Evolutionary conservation across 2,888 invertebrate species (phyloP).

Genomic region (Papilio gigon): DNA sequence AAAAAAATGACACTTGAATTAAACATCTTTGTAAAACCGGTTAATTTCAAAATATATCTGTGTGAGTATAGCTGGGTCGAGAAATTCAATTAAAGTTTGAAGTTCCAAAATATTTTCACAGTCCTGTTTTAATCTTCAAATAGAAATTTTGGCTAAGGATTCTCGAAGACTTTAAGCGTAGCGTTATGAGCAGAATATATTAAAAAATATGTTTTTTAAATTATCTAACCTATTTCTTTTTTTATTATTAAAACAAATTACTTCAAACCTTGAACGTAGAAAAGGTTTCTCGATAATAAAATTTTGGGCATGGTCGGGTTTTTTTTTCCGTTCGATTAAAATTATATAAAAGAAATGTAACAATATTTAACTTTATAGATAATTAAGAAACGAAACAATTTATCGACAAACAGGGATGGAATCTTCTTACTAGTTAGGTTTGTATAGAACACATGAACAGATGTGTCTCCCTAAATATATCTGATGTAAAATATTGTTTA

Average conservation of each 20-base stretch:
- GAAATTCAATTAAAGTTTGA: constrained; percentile 13
- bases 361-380: too few relatives aligned
- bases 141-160: constrained; percentile 13
- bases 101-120: constrained; percentile 20
- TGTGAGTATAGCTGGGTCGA: background rate
- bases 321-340: too few relatives aligned
- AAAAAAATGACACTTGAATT: background rate
- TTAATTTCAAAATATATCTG: background rate
- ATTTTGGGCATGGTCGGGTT: too few relatives aligned
- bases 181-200: background rate
- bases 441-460: constrained; percentile 30
- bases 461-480: too few relatives aligned
- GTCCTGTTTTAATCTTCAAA: constrained; percentile 17
- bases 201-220: background rate
- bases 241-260: background rate
- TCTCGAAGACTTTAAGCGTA: background rate
- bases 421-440: constrained; percentile 38
- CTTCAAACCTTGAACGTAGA: background rate
- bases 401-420: constrained; percentile 34
- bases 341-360: too few relatives aligned
- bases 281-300: too few relatives aligned
- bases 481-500: too few relatives aligned
- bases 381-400: constrained; percentile 40
- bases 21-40: background rate
- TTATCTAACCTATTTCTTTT: background rate